phyloP scores from a whole-genome alignment of 2,797 vertebrate species.

The Lates japonicus region DNA sequence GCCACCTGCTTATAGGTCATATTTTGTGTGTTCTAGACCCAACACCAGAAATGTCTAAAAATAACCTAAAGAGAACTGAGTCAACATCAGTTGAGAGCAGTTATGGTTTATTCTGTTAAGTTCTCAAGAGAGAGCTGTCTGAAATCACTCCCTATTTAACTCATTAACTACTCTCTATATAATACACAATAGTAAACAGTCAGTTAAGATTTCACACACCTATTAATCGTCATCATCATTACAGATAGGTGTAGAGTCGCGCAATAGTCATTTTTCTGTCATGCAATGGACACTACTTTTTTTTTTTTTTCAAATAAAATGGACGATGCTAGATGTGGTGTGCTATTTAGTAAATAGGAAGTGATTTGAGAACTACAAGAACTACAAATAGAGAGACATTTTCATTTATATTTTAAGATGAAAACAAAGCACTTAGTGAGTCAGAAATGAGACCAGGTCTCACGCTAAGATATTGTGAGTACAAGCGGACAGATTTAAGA shows the following conservation, averaged over 20 bases:
- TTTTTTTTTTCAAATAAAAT: too few species aligned
- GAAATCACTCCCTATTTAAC: background rate
- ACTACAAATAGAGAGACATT: too few species aligned
- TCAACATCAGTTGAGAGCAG: background rate
- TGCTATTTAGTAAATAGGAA: too few species aligned
- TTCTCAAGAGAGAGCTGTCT: too few species aligned
- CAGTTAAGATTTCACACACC: background rate
- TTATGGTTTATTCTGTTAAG: background rate
- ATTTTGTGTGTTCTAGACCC: constrained; percentile 11
- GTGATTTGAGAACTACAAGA: too few species aligned
- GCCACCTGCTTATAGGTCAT: constrained; percentile 48
- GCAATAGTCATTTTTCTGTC: too few species aligned
- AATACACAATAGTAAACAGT: background rate
- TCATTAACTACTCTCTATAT: too few species aligned
- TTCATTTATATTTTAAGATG: background rate
- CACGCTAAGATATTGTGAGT: background rate
- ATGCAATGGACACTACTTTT: too few species aligned
- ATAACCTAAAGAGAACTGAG: background rate
- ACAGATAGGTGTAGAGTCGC: too few species aligned
- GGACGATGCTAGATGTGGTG: too few species aligned
- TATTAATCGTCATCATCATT: background rate
- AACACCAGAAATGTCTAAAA: constrained; percentile 30
- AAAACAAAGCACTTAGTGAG: background rate
- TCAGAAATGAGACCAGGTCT: background rate
- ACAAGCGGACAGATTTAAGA: background rate